These are phyloP conservation scores for Loxodonta africana DNA, from an alignment of 2,113 vertebrate species.

Conservation along the genomic window DNA sequence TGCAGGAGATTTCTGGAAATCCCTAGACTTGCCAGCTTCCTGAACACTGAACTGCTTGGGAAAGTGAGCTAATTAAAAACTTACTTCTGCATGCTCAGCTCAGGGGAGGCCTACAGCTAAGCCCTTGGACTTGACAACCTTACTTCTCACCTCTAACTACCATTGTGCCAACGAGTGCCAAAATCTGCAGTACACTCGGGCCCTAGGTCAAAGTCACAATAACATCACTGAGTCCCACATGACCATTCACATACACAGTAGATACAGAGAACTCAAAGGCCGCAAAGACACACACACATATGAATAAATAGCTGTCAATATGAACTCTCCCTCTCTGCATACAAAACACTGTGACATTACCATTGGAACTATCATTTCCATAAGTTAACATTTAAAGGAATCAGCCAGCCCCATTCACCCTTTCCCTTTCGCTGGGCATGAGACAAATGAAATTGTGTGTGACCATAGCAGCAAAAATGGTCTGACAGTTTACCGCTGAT, in stretches of 20 bases:
- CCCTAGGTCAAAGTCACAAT: slow-evolving; percentile 91
- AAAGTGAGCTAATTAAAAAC: slow-evolving; percentile 24
- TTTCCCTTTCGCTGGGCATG: slow-evolving; percentile 80
- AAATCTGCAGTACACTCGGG: slow-evolving; percentile 88
- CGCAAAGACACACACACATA: slow-evolving; percentile 87
- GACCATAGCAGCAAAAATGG: slow-evolving; percentile 87
- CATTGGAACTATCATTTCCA: slow-evolving; percentile 84
- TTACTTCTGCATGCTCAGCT: slow-evolving; percentile 33
- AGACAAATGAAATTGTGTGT: slow-evolving; percentile 81
- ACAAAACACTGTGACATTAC: slow-evolving; percentile 88
- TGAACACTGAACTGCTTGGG: slow-evolving; percentile 45
- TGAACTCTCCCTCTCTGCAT: slow-evolving; percentile 85
- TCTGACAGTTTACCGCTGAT: slow-evolving; percentile 80
- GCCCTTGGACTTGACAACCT: slow-evolving; percentile 66
- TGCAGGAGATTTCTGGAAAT: slow-evolving; percentile 43
- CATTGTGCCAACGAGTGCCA: slow-evolving; percentile 88
- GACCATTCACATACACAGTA: slow-evolving; percentile 90
- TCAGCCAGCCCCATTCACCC: slow-evolving; percentile 83
- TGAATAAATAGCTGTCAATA: slow-evolving; percentile 87
- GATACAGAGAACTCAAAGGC: slow-evolving; percentile 90
- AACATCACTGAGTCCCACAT: slow-evolving; percentile 92
- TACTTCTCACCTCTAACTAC: slow-evolving; percentile 78
- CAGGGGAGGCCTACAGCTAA: slow-evolving; percentile 28
- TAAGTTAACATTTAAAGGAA: slow-evolving; percentile 86
- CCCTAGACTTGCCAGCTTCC: slow-evolving; percentile 22